A percentile compares a stretch with the other conserved stretches of the same genome.
These are phyloP conservation scores for Cenopis cana DNA, from an alignment of 2,888 invertebrate genomes.

Conservation along the genomic window DNA sequence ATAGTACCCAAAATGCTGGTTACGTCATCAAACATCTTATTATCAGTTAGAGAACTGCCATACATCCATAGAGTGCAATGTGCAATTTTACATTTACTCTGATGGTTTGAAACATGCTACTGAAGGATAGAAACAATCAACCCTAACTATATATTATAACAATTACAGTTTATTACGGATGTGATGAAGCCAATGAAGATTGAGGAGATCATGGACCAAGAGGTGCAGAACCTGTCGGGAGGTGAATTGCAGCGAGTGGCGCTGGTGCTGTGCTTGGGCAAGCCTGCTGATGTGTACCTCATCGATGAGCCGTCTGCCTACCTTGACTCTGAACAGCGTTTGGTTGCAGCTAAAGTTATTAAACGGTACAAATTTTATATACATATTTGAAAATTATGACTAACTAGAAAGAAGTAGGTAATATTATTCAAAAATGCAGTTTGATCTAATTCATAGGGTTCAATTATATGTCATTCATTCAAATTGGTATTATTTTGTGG, in stretches of 20 bases:
- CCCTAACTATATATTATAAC: background rate
- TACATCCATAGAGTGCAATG: too few species aligned
- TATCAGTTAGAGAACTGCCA: too few species aligned
- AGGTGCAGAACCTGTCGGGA: constrained; percentile 99
- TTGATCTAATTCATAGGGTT: too few species aligned
- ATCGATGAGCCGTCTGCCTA: constrained; percentile 99
- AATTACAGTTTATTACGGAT: constrained; percentile 95
- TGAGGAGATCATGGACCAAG: constrained; percentile 98
- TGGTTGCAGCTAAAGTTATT: constrained; percentile 99
- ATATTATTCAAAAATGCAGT: too few species aligned
- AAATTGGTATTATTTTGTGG: too few species aligned
- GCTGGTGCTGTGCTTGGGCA: constrained; percentile 97
- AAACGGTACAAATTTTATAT: constrained; percentile 88
- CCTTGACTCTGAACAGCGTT: constrained; percentile 99
- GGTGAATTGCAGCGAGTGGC: constrained; percentile 99
- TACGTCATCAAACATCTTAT: too few species aligned
- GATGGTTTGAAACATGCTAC: too few species aligned
- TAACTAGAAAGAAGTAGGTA: too few species aligned
- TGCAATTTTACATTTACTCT: background rate
- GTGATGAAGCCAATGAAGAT: constrained; percentile 99
- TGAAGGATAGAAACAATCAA: too few species aligned
- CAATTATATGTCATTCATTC: too few species aligned
- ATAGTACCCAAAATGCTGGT: too few species aligned
- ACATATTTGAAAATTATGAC: too few species aligned
- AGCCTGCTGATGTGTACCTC: constrained; percentile 99